Evolutionary conservation across 2,888 invertebrate species (phyloP), one percentile per base, ranked within the genome.

Genomic region (Blastobasis adustella): DNA sequence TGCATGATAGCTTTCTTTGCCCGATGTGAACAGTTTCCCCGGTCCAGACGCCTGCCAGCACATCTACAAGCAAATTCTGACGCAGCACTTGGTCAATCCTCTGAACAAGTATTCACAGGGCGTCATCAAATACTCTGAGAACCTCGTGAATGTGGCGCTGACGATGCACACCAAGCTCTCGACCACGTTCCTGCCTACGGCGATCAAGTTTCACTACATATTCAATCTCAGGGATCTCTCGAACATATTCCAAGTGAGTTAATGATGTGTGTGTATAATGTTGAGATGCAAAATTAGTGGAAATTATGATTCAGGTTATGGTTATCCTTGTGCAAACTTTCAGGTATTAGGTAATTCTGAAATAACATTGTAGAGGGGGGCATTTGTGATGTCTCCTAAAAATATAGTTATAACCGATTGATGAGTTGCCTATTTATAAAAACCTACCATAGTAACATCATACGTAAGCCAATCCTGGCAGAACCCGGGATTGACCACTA

Each of bases 221-320:
- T 98, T 98, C 81, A 98, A 98, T 76, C 84, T 98, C 50, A 89
- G 98, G 53, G 98, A 98, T 79, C 88, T 98, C 52, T 95, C 97
- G 1, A 98, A 97, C 73, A 94, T 98, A 59, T 98, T 97, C 79
- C 96, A 97, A 91, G 96, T 96, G 81, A 50, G 39, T 45, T 23
- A 10, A 44, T 46, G 9, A 38, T 47, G 40, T 4, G 8, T 49
- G 6, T 48, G 5, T 38, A 44, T 8, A 5, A 43, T 3, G 23
- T 23, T 23, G 3, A 3, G 23, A 23, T 23, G 23, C 2, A n/a
- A 23, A 23, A 23, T 23, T 23, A 3, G 23, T 23, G 23, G 23
- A 23, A 23, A 3, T 23, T 23, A 23, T 2, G 3, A 3, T 23
- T 23, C 2, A 23, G 23, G 23, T 23, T 23, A 23, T 1, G 23